Percentiles rank a stretch among this genome's conserved stretches.
These are phyloP conservation scores for Leucoraja erinaceus DNA, from an alignment of 2,113 vertebrate species.

Conservation along the genomic window DNA sequence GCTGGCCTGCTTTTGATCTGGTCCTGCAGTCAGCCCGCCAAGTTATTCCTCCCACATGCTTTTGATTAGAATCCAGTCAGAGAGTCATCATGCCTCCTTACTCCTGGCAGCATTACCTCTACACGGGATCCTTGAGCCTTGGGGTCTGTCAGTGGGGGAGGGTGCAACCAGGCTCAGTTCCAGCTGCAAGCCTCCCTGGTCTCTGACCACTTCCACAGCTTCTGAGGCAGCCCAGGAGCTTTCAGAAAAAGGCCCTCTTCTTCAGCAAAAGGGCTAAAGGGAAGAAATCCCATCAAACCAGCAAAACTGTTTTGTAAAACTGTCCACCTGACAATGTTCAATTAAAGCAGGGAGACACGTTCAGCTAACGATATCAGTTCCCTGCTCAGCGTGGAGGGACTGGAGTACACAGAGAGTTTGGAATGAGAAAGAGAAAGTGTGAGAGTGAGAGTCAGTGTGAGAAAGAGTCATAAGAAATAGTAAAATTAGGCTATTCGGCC, in stretches of 20 bases:
- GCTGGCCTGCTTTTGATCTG: background rate
- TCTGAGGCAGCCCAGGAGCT: background rate
- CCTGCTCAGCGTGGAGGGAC: background rate
- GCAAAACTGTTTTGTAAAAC: background rate
- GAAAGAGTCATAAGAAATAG: background rate
- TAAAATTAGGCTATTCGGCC: no score
- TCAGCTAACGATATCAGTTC: background rate
- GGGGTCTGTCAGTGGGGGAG: background rate
- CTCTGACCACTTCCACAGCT: background rate
- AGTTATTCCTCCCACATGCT: background rate
- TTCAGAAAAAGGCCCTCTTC: background rate
- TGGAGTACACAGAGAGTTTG: background rate
- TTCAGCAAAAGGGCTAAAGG: background rate
- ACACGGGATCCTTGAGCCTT: background rate
- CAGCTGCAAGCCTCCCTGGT: background rate
- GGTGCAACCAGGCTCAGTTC: background rate
- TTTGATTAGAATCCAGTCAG: slow-evolving; percentile 25
- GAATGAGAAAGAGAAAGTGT: no score
- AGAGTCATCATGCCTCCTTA: background rate
- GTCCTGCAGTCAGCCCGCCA: background rate
- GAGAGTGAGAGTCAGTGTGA: background rate
- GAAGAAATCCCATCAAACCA: background rate
- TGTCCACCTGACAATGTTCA: background rate
- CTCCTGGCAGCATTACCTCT: background rate
- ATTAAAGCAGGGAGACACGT: background rate